These are phyloP conservation scores for Argyresthia albistria DNA, from an alignment of 2,888 invertebrate species.

Conservation along the genomic window DNA sequence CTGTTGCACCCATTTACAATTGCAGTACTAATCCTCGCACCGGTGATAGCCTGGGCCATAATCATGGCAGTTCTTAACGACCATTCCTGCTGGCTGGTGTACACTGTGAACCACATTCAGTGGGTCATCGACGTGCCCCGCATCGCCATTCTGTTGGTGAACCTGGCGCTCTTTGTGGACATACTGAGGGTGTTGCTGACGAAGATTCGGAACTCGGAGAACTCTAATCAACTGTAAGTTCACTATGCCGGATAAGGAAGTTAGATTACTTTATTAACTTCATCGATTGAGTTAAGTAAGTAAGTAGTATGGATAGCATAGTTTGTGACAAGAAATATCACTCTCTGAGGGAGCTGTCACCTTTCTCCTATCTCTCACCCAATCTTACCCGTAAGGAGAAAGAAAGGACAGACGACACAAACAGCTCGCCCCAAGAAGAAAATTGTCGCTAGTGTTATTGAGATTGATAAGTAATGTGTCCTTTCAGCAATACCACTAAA, in stretches of 20 bases:
- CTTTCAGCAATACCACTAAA: constrained; percentile 72
- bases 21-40: constrained; percentile 54
- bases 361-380: too few species aligned
- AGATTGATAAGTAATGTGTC: too few species aligned
- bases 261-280: too few species aligned
- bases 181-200: constrained; percentile 76
- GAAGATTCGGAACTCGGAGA: constrained; percentile 71
- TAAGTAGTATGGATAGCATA: too few species aligned
- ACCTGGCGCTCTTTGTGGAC: constrained; percentile 74
- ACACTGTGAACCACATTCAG: constrained; percentile 64
- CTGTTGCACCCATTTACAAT: neutral
- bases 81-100: constrained; percentile 75
- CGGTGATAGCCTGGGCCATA: constrained; percentile 70
- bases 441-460: too few species aligned
- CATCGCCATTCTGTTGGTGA: constrained; percentile 68
- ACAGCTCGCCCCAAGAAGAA: too few species aligned
- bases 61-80: constrained; percentile 61
- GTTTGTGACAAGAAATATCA: too few species aligned
- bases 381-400: too few species aligned
- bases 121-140: constrained; percentile 76
- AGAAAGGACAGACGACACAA: too few species aligned
- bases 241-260: too few species aligned
- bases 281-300: too few species aligned
- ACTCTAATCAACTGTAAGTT: constrained; percentile 57
- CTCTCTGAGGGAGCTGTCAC: too few species aligned